Evolutionary conservation across 37 sponge, comb jelly and placozoan species (phyloP).

Genomic region (Dysidea cf. avara): DNA sequence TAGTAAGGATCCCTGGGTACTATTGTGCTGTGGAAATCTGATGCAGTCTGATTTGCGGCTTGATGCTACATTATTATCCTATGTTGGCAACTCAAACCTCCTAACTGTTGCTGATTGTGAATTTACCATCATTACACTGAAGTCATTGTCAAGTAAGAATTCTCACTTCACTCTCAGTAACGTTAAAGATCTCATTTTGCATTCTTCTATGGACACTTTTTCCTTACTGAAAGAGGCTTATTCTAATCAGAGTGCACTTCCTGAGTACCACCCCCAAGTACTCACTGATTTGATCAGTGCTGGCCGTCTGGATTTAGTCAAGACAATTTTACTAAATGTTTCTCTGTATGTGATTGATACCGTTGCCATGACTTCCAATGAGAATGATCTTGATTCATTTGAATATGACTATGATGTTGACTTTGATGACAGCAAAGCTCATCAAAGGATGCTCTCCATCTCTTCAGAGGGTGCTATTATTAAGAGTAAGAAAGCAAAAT

Average conservation of each 20-base stretch:
- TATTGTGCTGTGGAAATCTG: too few relatives aligned
- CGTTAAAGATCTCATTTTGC: too few relatives aligned
- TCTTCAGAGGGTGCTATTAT: conserved; percentile 33
- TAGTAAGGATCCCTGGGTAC: too few relatives aligned
- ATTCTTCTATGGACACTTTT: background rate
- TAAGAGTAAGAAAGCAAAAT: conserved; percentile 29
- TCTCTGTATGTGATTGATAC: conserved; percentile 45
- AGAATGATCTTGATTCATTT: conserved; percentile 13
- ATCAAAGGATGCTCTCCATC: conserved; percentile 39
- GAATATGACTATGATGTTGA: conserved; percentile 15
- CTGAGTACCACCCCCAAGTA: conserved; percentile 93
- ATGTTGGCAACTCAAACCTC: too few relatives aligned
- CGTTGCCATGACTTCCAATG: background rate
- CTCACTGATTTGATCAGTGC: conserved; percentile 81
- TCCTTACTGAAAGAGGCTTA: conserved; percentile 59
- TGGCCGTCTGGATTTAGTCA: conserved; percentile 70
- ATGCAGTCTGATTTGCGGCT: too few relatives aligned
- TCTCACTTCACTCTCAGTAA: too few relatives aligned
- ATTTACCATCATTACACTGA: too few relatives aligned
- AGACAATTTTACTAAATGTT: conserved; percentile 78
- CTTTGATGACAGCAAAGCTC: background rate
- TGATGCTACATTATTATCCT: too few relatives aligned
- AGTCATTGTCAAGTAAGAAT: too few relatives aligned
- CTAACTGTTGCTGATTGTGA: too few relatives aligned
- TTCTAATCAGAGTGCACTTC: conserved; percentile 48